Evolutionary conservation across 2,888 invertebrate species (phyloP), one percentile per base, ranked within the genome.

Genomic region (Julus scanicus): DNA sequence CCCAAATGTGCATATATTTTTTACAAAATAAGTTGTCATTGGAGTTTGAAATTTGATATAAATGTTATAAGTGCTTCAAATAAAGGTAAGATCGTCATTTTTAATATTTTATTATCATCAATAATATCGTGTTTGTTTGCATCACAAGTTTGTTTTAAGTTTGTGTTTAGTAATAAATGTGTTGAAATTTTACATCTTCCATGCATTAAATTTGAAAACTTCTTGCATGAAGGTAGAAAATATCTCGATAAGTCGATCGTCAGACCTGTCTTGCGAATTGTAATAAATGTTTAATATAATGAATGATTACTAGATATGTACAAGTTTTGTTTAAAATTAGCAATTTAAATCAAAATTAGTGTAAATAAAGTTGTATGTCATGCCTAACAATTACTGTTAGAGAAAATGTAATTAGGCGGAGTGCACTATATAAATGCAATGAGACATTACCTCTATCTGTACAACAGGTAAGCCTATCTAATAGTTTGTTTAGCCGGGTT

Each of bases 221-320:
- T n/a, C n/a, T n/a, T n/a, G n/a, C n/a, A n/a, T n/a, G n/a, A n/a
- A n/a, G n/a, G n/a, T n/a, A n/a, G 13, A 3, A 3, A 17, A 63
- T 63, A n/a, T 53, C 53, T 13, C 11, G 63, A 63, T n/a, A n/a
- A 13, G 63, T 2, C n/a, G 20, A n/a, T 17, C 63, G 17, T 63
- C 13, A 5, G 63, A 63, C n/a, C 63, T 63, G 20, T 63, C 2
- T 63, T n/a, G 63, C 8, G n/a, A 63, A n/a, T n/a, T 63, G 17
- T 63, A 20, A 20, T 20, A 63, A 63, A n/a, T 63, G 63, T n/a
- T 63, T 20, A 63, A 63, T 63, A 63, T n/a, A 63, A 63, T 63
- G 2, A 17, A 2, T 63, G n/a, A n/a, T n/a, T n/a, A n/a, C n/a
- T n/a, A n/a, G 63, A 4, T 20, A 15, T 2, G 15, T 15, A 15